phyloP scores from a whole-genome alignment of 2,888 invertebrate genomes.

The Chaitophorus viminalis region DNA sequence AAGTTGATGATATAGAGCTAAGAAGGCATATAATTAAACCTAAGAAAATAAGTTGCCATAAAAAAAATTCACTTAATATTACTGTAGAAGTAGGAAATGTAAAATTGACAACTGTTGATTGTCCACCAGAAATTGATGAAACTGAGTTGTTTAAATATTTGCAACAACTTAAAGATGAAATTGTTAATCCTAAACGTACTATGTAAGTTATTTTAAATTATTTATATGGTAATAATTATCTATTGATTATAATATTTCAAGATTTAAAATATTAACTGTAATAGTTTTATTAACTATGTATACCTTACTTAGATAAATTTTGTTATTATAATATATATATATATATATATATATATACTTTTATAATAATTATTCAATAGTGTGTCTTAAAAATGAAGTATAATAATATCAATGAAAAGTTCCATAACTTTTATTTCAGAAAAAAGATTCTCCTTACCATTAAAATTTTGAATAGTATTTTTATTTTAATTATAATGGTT shows the following conservation, averaged over 20 bases:
- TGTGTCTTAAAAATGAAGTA: too few relatives aligned
- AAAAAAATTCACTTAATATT: background rate
- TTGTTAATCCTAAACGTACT: constrained; percentile 25
- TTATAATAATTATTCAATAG: too few relatives aligned
- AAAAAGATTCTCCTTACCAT: too few relatives aligned
- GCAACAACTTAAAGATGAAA: constrained; percentile 33
- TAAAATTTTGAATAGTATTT: too few relatives aligned
- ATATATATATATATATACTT: too few relatives aligned
- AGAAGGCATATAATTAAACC: constrained; percentile 13
- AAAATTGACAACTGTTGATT: constrained; percentile 29
- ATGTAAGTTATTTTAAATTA: constrained; percentile 23
- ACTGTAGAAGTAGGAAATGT: constrained; percentile 21
- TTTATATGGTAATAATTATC: background rate
- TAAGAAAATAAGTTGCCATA: background rate
- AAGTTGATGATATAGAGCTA: constrained; percentile 64
- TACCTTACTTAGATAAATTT: too few relatives aligned
- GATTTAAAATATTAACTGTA: background rate
- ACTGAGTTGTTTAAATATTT: constrained; percentile 18
- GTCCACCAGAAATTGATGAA: constrained; percentile 52
- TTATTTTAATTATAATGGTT: too few relatives aligned
- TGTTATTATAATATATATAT: too few relatives aligned
- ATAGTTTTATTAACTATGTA: too few relatives aligned
- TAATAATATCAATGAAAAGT: too few relatives aligned
- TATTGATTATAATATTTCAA: background rate
- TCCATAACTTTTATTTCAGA: too few relatives aligned